Percentiles rank a stretch among this genome's conserved stretches.
phyloP scores from a whole-genome alignment of 2,888 invertebrate genomes.

The Cheilosia grossa region DNA sequence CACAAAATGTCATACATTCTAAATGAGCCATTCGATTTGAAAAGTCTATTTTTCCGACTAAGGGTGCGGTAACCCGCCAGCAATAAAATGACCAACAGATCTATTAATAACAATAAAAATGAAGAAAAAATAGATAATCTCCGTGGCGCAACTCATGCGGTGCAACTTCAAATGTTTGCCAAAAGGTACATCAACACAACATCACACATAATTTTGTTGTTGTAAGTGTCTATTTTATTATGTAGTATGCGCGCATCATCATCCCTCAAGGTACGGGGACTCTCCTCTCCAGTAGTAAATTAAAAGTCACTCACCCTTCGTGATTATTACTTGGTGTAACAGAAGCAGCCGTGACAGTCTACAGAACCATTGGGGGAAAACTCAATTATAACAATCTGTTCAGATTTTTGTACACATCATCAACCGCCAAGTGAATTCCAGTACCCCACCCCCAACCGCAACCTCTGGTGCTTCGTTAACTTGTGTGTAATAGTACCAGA shows the following conservation, averaged over 20 bases:
- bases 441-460: conserved; percentile 49
- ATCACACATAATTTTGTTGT: conserved; percentile 22
- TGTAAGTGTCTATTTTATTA: conserved; percentile 33
- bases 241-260: conserved; percentile 37
- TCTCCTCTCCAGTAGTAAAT: conserved; percentile 79
- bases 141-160: conserved; percentile 28
- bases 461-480: conserved; percentile 28
- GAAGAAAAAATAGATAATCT: conserved; percentile 52
- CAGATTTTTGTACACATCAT: conserved; percentile 80
- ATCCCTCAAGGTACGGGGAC: conserved; percentile 43
- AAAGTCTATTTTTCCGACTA: not conserved
- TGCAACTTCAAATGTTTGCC: conserved; percentile 23
- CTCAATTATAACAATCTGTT: conserved; percentile 84
- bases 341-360: conserved; percentile 58
- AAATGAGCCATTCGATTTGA: conserved; percentile 48
- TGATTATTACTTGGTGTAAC: conserved; percentile 51
- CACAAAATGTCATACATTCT: conserved; percentile 49
- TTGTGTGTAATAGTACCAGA: conserved; percentile 36
- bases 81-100: conserved; percentile 62
- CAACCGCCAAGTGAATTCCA: conserved; percentile 73
- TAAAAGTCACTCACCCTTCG: conserved; percentile 82
- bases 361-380: conserved; percentile 77
- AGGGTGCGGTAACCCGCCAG: conserved; percentile 50
- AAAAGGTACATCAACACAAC: conserved; percentile 16
- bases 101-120: conserved; percentile 62